Base-by-base conservation (phyloP, 2,113 vertebrate genomes). In the Pedetes capensis region DNA sequence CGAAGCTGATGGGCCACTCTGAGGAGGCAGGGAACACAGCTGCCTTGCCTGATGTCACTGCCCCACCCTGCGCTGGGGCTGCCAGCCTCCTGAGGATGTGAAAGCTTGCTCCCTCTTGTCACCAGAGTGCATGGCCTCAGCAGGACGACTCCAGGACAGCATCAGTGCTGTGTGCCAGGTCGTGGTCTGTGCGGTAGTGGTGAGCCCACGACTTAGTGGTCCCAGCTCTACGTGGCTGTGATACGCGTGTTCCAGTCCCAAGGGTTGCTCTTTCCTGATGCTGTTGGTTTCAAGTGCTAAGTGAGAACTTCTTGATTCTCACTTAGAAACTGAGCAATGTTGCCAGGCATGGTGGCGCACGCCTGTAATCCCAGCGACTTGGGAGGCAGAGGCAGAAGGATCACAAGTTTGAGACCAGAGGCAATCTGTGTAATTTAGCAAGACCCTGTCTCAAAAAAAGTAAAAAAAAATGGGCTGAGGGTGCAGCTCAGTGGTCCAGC, bases 241-340 rank as follows among this genome's bases (percentile, higher is more conserved):
- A 3, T 25, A 27, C 20, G 0, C 1, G 2, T 0, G 0, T 1
- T 76, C 64, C 12, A 4, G 57, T 5, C 57, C 42, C 39, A 0
- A 2, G 0, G 0, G 0, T 16, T 6, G 7, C 9, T 51, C 37
- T 37, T n/a, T 13, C 25, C n/a, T 6, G 13, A 16, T 14, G n/a
- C 0, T 10, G 29, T 82, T 44, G 4, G 53, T 49, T 44, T 47
- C 0, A 0, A 39, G 44, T 61, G 7, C 61, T 34, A 0, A 81
- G 32, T n/a, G 64, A 92, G 37, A 12, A 1, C 61, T 20, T 68
- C 47, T 82, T 66, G 68, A 59, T 44, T 8, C 4, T n/a, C n/a
- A n/a, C n/a, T n/a, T n/a, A n/a, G n/a, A n/a, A n/a, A 32, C 1
- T 11, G 37, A 72, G 51, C 27, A 3, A 1, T 0, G 3, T 29